Evolutionary conservation across 30 jellyfish, hydroid and myxozoan species (phyloP).

Genomic region (Rhopilema esculentum): DNA sequence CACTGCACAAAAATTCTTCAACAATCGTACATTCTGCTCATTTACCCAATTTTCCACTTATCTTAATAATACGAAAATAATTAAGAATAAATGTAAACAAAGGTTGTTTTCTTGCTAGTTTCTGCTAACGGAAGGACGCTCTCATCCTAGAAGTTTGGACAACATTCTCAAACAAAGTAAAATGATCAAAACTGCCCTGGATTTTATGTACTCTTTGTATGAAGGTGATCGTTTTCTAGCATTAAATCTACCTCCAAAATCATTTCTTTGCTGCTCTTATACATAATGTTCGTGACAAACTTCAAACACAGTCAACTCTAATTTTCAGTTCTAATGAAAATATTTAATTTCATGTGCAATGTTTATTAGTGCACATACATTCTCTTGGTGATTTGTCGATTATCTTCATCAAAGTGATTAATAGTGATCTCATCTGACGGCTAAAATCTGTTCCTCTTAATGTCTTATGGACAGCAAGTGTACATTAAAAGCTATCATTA

Average conservation of each 20-base stretch:
- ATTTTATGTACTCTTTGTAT: slow-evolving; percentile 84
- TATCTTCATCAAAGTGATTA: slow-evolving; percentile 82
- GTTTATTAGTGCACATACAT: slow-evolving; percentile 36
- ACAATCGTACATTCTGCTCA: no score
- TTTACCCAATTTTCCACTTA: no score
- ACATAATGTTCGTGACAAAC: no score
- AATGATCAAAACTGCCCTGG: slow-evolving; percentile 93
- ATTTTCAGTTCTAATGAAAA: neutral
- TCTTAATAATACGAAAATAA: no score
- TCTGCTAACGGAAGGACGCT: no score
- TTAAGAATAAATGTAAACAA: no score
- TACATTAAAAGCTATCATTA: slow-evolving; percentile 89
- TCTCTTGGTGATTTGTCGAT: slow-evolving; percentile 78
- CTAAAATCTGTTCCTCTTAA: slow-evolving; percentile 85
- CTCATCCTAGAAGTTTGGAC: slow-evolving; percentile 79
- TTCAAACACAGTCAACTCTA: no score
- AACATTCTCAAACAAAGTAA: slow-evolving; percentile 80
- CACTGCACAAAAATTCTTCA: no score
- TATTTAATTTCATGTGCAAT: no score
- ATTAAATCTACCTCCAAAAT: no score
- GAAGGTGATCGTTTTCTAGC: slow-evolving; percentile 55
- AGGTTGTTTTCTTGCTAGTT: no score
- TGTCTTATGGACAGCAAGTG: slow-evolving; percentile 93
- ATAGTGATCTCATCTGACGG: slow-evolving; percentile 92
- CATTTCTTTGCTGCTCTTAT: neutral